phyloP scores from a whole-genome alignment of 2,113 vertebrate genomes.

The Gila orcuttii region DNA sequence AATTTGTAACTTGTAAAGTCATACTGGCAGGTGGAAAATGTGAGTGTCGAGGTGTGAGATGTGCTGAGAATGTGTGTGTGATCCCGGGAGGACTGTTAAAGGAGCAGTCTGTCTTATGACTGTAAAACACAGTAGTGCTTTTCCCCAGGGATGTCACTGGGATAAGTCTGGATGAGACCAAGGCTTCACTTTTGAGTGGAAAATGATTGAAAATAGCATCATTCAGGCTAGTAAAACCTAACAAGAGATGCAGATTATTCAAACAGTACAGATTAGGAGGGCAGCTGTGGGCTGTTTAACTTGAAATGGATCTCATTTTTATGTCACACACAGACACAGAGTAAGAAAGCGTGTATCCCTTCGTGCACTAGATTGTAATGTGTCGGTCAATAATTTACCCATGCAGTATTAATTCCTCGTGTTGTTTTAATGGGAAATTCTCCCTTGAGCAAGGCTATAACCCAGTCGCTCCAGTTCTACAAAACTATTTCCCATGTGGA shows the following conservation, averaged over 20 bases:
- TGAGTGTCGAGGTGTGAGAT: not conserved
- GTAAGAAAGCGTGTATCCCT: not conserved
- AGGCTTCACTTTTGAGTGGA: conserved; percentile 22
- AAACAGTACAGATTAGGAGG: not conserved
- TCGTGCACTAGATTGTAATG: not conserved
- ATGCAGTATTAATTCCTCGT: conserved; percentile 19
- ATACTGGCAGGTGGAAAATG: conserved; percentile 12
- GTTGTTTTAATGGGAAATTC: conserved; percentile 28
- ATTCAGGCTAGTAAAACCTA: not conserved
- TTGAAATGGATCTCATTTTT: conserved; percentile 4
- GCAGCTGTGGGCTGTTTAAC: not conserved
- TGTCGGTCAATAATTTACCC: conserved; percentile 24
- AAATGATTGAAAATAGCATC: conserved; percentile 24
- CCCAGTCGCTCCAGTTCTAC: not conserved
- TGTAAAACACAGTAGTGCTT: conserved; percentile 14
- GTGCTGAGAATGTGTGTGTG: conserved; percentile 52
- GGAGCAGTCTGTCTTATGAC: not conserved
- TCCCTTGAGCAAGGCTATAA: not conserved
- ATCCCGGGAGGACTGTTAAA: conserved; percentile 8
- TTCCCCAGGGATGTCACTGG: not conserved
- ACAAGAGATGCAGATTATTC: not conserved
- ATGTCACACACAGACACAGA: not conserved
- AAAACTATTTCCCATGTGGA: not conserved
- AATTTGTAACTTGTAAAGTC: conserved; percentile 23
- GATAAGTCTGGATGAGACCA: not conserved